A percentile compares a stretch with the other conserved stretches of the same genome.
Conservation (phyloP, 1,140 invertebrate genomes). For the Liolophura sinensis region DNA sequence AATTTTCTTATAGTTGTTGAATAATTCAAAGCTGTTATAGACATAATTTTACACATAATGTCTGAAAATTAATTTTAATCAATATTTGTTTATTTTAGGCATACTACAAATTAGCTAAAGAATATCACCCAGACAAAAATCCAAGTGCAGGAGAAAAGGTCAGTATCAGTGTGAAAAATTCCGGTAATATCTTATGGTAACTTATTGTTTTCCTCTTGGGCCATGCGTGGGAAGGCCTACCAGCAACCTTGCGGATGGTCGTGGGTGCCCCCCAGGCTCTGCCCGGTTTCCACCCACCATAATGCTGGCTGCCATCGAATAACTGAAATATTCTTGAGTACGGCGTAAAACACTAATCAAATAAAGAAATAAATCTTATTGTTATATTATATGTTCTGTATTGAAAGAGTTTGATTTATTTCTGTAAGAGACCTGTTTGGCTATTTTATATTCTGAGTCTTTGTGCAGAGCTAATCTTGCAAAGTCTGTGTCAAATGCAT, state of each 20-base stretch:
- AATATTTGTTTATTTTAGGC: constrained; percentile 48
- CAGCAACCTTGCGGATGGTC: too few relatives aligned
- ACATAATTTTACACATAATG: neutral
- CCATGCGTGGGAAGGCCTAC: too few relatives aligned
- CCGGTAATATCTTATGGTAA: too few relatives aligned
- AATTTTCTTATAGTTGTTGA: neutral
- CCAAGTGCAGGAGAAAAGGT: constrained; percentile 83
- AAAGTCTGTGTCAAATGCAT: neutral
- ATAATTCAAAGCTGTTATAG: neutral
- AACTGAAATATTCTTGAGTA: too few relatives aligned
- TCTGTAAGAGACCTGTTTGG: neutral
- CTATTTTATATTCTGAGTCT: neutral
- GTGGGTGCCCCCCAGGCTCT: too few relatives aligned
- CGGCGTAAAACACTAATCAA: too few relatives aligned
- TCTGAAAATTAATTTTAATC: neutral
- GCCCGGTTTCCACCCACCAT: too few relatives aligned
- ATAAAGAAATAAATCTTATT: too few relatives aligned
- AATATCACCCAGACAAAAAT: constrained; percentile 99
- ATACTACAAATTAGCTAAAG: constrained; percentile 77
- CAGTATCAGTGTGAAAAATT: too few relatives aligned
- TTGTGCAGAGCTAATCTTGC: neutral
- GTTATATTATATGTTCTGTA: neutral
- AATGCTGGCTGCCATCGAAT: too few relatives aligned
- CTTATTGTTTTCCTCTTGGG: too few relatives aligned
- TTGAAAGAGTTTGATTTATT: neutral